These are phyloP conservation scores for Hippocampus barbouri DNA, from an alignment of 2,113 vertebrate species.

Conservation along the genomic window DNA sequence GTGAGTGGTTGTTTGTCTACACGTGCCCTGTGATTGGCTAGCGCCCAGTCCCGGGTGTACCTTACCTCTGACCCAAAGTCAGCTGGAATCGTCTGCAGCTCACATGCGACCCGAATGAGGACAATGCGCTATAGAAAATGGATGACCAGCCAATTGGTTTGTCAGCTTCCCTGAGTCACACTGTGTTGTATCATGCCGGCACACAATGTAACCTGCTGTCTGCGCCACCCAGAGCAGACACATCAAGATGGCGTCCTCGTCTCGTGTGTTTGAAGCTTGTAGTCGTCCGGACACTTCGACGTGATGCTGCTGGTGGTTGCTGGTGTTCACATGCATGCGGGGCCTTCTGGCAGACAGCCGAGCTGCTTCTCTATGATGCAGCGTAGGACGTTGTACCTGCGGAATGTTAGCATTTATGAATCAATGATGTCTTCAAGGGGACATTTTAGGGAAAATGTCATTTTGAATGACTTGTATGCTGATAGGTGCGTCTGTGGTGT, in stretches of 20 bases:
- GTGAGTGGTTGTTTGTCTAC: too few relatives aligned
- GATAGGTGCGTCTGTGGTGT: too few relatives aligned
- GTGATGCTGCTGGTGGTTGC: too few relatives aligned
- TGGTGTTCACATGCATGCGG: slow-evolving; percentile 64
- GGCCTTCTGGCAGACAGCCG: slow-evolving; percentile 78
- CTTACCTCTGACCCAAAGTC: too few relatives aligned
- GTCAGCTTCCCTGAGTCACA: background rate
- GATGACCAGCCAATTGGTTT: background rate
- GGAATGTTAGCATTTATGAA: background rate
- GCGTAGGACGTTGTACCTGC: slow-evolving; percentile 79
- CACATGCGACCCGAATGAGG: background rate
- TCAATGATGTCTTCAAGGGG: background rate
- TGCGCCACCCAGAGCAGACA: background rate
- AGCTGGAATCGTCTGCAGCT: too few relatives aligned
- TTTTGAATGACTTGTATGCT: too few relatives aligned
- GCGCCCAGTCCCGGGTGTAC: too few relatives aligned
- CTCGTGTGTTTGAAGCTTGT: background rate
- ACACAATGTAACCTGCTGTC: background rate
- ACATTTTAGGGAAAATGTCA: too few relatives aligned
- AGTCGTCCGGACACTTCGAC: background rate
- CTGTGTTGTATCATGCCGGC: background rate
- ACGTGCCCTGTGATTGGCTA: too few relatives aligned
- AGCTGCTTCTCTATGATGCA: slow-evolving; percentile 85
- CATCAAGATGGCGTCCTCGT: background rate
- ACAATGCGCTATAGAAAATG: background rate